Base-by-base conservation (phyloP, 2,797 vertebrate species). In the Scolopax rusticola region DNA sequence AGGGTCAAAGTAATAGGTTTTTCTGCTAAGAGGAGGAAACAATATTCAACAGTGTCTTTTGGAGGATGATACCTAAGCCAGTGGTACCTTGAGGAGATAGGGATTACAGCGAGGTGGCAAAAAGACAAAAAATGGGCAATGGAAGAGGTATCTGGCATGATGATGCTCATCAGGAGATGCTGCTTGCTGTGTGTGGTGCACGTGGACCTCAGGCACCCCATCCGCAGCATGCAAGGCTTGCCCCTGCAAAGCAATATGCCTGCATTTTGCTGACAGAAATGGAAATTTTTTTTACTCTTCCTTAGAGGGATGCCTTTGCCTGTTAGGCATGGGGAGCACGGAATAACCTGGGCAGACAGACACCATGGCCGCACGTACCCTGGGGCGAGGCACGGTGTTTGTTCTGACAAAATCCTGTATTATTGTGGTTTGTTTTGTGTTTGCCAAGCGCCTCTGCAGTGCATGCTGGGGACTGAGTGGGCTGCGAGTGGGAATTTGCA, bases 131-230 rank as follows among this genome's bases (percentile, higher is more conserved):
- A 57, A 14, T 7, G 23, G 50, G 20, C 13, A 50, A 3, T 51
- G 20, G 36, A 71, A 56, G 14, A 32, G 33, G 32, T 60, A 15
- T 21, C 4, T 5, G 6, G 36, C 1, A 0, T 30, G 16, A 15
- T 23, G 23, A 15, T 76, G 25, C 54, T 69, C 4, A 0, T 40
- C 13, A 63, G 64, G 43, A 78, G 45, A 25, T 15, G 25, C 21
- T 50, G 5, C 19, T 84, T 43, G 43, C 41, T 43, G 8, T 33
- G 8, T 33, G 20, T n/a, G 59, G 41, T 45, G 15, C 25, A 7
- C 3, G 8, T 32, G 40, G 64, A 59, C 56, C 16, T 82, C 2
- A 0, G 6, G 40, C 1, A 0, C 17, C 56, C 19, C 16, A 15
- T 30, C 54, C 51, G 23, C 28, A 79, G 32, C 30, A 5, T 28